Evolutionary conservation across 2,797 vertebrate genomes (phyloP).

Genomic region (Chiroxiphia lanceolata): DNA sequence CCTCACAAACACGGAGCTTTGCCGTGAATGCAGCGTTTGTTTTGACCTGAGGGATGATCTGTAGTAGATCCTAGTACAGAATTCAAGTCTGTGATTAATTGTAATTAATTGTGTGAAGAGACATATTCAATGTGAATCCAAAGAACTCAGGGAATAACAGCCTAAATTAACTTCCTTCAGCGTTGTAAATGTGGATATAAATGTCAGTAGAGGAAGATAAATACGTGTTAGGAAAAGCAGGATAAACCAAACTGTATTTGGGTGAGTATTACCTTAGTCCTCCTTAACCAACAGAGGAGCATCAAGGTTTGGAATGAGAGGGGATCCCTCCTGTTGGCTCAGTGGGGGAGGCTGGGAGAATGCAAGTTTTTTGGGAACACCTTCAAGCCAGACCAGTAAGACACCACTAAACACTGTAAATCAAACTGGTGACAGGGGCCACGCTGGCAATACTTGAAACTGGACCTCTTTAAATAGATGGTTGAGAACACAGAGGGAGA

Average conservation of each 20-base stretch:
- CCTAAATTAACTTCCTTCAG: constrained; percentile 48
- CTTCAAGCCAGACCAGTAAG: background rate
- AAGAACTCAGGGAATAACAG: constrained; percentile 70
- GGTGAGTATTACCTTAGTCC: background rate
- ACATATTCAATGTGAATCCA: background rate
- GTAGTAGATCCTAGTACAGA: background rate
- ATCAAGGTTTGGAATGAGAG: background rate
- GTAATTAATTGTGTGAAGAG: background rate
- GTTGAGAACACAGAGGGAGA: background rate
- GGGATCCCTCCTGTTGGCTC: background rate
- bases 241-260: background rate
- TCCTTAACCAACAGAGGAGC: background rate
- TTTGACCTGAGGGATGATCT: background rate
- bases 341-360: background rate
- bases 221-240: background rate
- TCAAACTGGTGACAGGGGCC: background rate
- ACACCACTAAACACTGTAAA: background rate
- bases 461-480: background rate
- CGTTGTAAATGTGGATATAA: background rate
- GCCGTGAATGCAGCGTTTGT: background rate
- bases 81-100: background rate
- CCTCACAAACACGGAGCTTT: background rate
- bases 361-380: background rate
- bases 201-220: background rate
- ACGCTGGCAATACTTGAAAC: background rate